Evolutionary conservation across 2,797 vertebrate genomes (phyloP), one percentile per base, ranked within the genome.

Genomic region (Paedocypris micromegethes): DNA sequence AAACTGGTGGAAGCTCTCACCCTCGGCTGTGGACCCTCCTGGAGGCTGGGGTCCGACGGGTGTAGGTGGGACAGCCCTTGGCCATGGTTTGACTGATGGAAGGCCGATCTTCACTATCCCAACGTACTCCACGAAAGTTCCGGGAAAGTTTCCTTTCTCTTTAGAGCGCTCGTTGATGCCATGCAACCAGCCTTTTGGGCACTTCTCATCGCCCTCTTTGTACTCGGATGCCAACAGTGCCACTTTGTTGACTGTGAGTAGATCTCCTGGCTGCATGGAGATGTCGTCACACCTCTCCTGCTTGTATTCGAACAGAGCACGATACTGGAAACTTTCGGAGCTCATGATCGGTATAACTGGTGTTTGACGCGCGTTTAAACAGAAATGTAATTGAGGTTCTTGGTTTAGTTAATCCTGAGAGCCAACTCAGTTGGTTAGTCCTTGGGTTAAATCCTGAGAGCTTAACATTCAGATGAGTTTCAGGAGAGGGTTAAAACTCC

Each of bases 91-190:
- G 3, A 75, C 0, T 4, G 62, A 6, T 0, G 78, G 0, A 4
- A 76, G 7, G 43, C 76, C 72, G 0, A 78, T 6, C 39, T 83
- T 83, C 3, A 85, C 2, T 0, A 79, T 83, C 4, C 88, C 90
- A 45, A 90, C 80, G 53, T 90, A 91, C 80, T 93, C 90, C 85
- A 91, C 90, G 75, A 90, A 92, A 8, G 90, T 91, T 73, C 91
- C 87, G 0, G 91, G 92, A 64, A 93, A 92, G 85, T 90, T 78
- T 0, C 90, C 91, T 4, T 81, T 86, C 74, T 94, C 91, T 77
- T 90, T 90, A 83, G 88, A 90, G 77, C 86, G 81, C 68, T 93
- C 89, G 7, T 91, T 92, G 83, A 86, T 69, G 68, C 91, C 91
- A 3, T 89, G 86, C 68, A 93, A 85, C 91, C 91, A 91, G 4